Percentiles rank a stretch among this genome's conserved stretches.
phyloP scores from a whole-genome alignment of 2,113 vertebrate genomes.

The Epinephelus fuscoguttatus region DNA sequence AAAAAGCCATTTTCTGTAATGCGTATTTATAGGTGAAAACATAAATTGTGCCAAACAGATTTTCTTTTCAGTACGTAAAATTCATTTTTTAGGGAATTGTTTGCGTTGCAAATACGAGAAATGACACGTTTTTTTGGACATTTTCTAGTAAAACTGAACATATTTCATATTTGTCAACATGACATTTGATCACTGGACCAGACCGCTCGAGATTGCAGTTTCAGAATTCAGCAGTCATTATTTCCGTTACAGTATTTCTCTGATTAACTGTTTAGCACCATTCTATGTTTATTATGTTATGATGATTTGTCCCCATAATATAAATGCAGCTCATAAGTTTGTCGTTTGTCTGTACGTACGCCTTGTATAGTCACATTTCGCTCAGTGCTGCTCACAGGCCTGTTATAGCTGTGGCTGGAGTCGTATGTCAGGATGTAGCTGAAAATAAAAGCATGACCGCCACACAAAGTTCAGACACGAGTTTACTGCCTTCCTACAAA shows the following conservation, averaged over 20 bases:
- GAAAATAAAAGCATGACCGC: constrained; percentile 69
- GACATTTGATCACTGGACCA: not conserved
- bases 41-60: not conserved
- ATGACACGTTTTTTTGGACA: no score
- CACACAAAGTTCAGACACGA: constrained; percentile 19
- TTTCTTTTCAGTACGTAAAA: not conserved
- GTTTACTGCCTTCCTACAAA: not conserved
- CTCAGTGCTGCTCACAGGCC: constrained; percentile 52
- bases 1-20: accelerated
- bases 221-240: not conserved
- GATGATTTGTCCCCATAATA: not conserved
- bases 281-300: not conserved
- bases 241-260: not conserved
- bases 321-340: not conserved
- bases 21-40: not conserved
- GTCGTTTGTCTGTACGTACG: constrained; percentile 16
- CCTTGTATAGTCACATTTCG: constrained; percentile 76
- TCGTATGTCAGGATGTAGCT: constrained; percentile 75
- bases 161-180: not conserved
- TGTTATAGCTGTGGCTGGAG: constrained; percentile 69
- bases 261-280: not conserved
- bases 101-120: not conserved
- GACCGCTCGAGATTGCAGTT: not conserved
- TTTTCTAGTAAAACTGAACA: not conserved
- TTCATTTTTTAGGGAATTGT: not conserved